Evolutionary conservation across 2,888 invertebrate genomes (phyloP), one percentile per base, ranked within the genome.

Genomic region (Sphaerophoria rueppellii): DNA sequence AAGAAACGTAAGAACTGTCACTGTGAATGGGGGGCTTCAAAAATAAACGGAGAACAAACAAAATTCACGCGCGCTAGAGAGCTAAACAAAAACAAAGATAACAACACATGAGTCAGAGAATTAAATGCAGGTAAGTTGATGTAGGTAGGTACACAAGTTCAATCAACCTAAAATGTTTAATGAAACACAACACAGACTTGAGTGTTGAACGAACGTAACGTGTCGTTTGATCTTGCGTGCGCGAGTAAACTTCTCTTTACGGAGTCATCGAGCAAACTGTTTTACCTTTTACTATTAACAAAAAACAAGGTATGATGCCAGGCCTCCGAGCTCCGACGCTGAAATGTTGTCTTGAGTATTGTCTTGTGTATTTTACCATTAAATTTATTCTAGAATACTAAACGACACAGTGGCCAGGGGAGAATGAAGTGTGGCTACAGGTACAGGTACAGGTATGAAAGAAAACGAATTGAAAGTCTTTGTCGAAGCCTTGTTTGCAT

Each of bases 191-290:
- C 54, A 67, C 34, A 65, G 34, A 46, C 16, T 43, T 12, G 4
- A 37, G 6, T 24, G 24, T n/a, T 72, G 48, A 57, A 52, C 4
- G 43, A 4, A 24, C 54, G 24, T 5, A 12, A 35, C 55, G 52
- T 57, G 32, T 14, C 63, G 12, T 43, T 35, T 24, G 6, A 32
- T 43, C 14, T 52, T 7, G 5, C 6, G 24, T 11, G 14, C 35
- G 50, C 11, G 9, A 14, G 34, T 48, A 14, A 14, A 70, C 52
- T 65, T 83, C 75, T 75, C 80, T 37, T 43, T 9, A 37, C 71
- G 35, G 14, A 75, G 79, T 71, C 24, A 69, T 61, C n/a, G 43
- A 80, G 72, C 69, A 71, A 80, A 85, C 83, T 85, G 72, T 65
- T 82, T 50, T 50, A 50, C 14, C 50, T 24, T 24, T 24, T 24